phyloP scores from a whole-genome alignment of 2,797 vertebrate genomes.

The Pseudocheirus occidentalis region DNA sequence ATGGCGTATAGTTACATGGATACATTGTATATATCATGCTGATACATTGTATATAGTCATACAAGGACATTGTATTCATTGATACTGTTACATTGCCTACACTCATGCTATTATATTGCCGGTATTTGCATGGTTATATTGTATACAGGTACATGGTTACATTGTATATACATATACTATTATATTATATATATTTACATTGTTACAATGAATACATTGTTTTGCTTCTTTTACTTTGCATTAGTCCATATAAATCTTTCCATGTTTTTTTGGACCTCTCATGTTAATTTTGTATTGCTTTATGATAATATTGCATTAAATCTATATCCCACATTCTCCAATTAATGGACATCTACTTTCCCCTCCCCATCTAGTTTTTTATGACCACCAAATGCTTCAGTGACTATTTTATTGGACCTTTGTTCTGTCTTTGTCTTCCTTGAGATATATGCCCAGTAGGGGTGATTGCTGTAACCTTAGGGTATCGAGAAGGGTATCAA shows the following conservation, averaged over 20 bases:
- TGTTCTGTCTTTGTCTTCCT: background rate
- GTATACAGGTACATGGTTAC: background rate
- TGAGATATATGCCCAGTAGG: background rate
- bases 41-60: too few species aligned
- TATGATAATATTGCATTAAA: background rate
- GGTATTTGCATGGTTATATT: too few species aligned
- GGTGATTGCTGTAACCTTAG: background rate
- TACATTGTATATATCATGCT: too few species aligned
- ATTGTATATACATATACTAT: background rate
- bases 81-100: too few species aligned
- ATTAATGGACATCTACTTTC: background rate
- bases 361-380: background rate
- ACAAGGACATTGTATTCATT: too few species aligned
- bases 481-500: background rate
- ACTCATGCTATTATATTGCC: too few species aligned
- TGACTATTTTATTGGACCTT: background rate
- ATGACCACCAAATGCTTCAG: background rate
- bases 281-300: background rate
- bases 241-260: background rate
- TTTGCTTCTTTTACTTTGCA: background rate
- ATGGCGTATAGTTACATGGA: too few species aligned
- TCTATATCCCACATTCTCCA: background rate
- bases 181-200: background rate
- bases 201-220: background rate
- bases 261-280: background rate